Evolutionary conservation across 2,113 vertebrate genomes (phyloP), one percentile per base, ranked within the genome.

Genomic region (Plecturocebus donacophilus): DNA sequence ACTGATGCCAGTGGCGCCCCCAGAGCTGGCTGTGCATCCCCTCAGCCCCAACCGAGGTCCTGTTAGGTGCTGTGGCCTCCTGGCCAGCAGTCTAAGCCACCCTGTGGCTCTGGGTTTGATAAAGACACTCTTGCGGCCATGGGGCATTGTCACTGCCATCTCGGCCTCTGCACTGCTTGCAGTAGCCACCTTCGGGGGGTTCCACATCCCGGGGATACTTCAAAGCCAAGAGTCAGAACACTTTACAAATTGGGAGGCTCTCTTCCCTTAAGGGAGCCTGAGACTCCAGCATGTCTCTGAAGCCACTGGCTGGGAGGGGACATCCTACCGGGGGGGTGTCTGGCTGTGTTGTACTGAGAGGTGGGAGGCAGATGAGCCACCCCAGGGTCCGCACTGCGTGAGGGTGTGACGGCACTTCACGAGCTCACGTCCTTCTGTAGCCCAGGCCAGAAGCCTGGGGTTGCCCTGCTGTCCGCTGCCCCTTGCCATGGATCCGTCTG

Each of bases 41-140:
- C 52, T 4, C 1, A 32, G 40, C 42, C 25, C 8, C 16, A 1
- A 11, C 19, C 0, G 4, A 21, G 23, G 25, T 88, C 1, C 1
- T 64, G 4, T 13, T n/a, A 30, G 77, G 45, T 73, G n/a, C 52
- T 30, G 35, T 6, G 45, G 76, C n/a, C 38, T 38, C 54, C 85
- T 20, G 30, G 84, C 61, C 52, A 13, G 80, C 20, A 13, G 12
- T n/a, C 23, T 45, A 4, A 49, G 73, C 40, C 14, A 10, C 52
- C 49, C 79, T 66, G 38, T 23, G 45, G 52, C 35, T 49, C 73
- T 4, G 13, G 49, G 27, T 40, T 52, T 23, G 1, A 2, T 17
- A 27, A 42, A 14, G 73, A 64, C 14, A 4, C 2, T 2, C 49
- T 10, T 19, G 6, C 21, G 64, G 47, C 11, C 14, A 47, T 25